Percentiles rank a stretch among this genome's conserved stretches.
These are phyloP conservation scores for Fundulus diaphanus DNA, from an alignment of 2,797 vertebrate species.

Conservation along the genomic window DNA sequence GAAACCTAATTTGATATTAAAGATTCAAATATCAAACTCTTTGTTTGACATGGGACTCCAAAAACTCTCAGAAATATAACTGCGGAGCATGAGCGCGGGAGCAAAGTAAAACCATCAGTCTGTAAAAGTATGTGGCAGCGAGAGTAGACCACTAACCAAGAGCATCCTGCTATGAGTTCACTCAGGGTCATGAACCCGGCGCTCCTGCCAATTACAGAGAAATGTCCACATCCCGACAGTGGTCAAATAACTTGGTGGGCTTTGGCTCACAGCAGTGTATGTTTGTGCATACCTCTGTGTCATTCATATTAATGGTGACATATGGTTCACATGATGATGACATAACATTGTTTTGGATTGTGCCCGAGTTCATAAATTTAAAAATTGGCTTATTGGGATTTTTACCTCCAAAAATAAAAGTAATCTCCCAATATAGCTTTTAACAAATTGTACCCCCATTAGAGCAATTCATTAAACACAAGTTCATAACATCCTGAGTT, in stretches of 20 bases:
- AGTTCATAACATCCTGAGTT: neutral
- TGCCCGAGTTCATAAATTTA: neutral
- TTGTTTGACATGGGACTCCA: constrained; percentile 1
- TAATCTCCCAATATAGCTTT: neutral
- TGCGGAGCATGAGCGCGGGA: constrained; percentile 28
- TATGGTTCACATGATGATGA: constrained; percentile 14
- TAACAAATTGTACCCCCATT: neutral
- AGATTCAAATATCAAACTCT: constrained; percentile 12
- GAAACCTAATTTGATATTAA: neutral
- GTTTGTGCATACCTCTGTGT: constrained; percentile 38
- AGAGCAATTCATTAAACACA: neutral
- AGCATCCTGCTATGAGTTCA: constrained; percentile 66
- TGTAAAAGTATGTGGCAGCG: constrained; percentile 65
- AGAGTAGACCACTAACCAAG: constrained; percentile 66
- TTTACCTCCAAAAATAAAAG: neutral
- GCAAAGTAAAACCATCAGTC: constrained; percentile 47
- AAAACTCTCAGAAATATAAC: constrained; percentile 40
- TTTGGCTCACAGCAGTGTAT: constrained; percentile 48
- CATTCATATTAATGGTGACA: constrained; percentile 32
- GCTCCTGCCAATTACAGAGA: constrained; percentile 69
- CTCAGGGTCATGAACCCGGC: constrained; percentile 63
- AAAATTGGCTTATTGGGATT: neutral
- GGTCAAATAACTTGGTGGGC: constrained; percentile 55
- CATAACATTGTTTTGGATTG: constrained; percentile 5
- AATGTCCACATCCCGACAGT: constrained; percentile 59